phyloP scores from a whole-genome alignment of 2,113 vertebrate species.

The Arothron firmamentum region DNA sequence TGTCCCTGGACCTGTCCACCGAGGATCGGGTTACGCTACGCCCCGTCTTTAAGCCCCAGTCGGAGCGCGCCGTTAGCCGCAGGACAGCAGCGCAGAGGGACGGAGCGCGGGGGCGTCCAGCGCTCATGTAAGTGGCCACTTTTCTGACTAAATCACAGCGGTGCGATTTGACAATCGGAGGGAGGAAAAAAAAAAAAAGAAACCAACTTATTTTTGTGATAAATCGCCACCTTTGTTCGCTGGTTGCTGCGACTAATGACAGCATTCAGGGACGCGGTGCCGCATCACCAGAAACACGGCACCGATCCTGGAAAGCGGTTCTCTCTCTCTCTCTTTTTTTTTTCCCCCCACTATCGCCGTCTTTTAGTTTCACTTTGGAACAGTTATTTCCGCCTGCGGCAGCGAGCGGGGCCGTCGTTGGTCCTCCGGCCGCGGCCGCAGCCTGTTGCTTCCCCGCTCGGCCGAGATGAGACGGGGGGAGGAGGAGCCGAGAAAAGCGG shows the following conservation, averaged over 20 bases:
- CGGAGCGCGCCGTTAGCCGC: constrained; percentile 69
- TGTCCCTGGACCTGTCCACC: constrained; percentile 48
- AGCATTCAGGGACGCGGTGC: no score
- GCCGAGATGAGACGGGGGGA: constrained; percentile 29
- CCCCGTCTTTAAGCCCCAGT: constrained; percentile 68
- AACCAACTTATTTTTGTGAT: no score
- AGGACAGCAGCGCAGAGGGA: constrained; percentile 39
- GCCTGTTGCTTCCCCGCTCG: constrained; percentile 73
- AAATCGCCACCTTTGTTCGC: no score
- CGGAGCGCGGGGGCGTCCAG: constrained; percentile 1
- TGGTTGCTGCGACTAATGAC: no score
- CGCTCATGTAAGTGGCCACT: constrained; percentile 58
- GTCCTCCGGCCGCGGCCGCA: constrained; percentile 24
- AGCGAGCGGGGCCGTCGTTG: neutral
- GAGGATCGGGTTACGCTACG: constrained; percentile 69
- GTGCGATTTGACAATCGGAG: no score
- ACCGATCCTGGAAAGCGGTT: no score
- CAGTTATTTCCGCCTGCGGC: no score
- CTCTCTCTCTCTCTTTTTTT: no score
- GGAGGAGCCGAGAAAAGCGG: constrained; percentile 72
- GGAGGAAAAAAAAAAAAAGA: no score
- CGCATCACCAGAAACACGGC: no score
- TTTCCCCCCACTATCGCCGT: no score
- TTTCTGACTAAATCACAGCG: neutral
- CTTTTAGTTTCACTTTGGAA: no score